A percentile compares a stretch with the other conserved stretches of the same genome.
Evolutionary conservation across 2,797 vertebrate genomes (phyloP).

Genomic region (Chlorospingus semifuscus): DNA sequence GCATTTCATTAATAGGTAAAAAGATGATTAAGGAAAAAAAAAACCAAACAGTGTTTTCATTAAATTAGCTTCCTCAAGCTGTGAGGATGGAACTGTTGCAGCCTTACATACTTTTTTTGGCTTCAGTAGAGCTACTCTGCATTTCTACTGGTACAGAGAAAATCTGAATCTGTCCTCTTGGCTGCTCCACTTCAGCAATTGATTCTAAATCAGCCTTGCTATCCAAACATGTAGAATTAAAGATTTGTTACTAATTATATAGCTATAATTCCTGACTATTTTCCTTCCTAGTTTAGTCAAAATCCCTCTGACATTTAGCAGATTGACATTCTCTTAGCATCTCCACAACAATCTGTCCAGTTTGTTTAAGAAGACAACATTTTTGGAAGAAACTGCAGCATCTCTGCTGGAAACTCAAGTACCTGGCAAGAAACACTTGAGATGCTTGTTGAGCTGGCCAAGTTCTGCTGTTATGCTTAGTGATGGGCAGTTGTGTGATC

Average conservation of each 20-base stretch:
- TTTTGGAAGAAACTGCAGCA: conserved; percentile 52
- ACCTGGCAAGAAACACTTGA: conserved; percentile 18
- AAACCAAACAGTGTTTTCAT: neutral
- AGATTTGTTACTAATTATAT: conserved; percentile 34
- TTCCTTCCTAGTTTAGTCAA: conserved; percentile 59
- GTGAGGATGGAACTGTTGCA: neutral
- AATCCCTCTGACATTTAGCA: conserved; percentile 59
- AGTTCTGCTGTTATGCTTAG: conserved; percentile 17
- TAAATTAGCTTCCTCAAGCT: neutral
- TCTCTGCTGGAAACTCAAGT: conserved; percentile 60
- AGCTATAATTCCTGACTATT: conserved; percentile 1
- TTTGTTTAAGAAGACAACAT: conserved; percentile 52
- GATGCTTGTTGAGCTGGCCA: conserved; percentile 38
- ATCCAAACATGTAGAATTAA: conserved; percentile 43
- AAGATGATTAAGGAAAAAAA: neutral
- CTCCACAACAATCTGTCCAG: conserved; percentile 50
- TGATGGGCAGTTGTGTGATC: neutral
- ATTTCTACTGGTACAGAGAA: neutral
- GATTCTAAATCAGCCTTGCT: conserved; percentile 26
- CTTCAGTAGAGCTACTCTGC: neutral
- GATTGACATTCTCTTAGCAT: conserved; percentile 57
- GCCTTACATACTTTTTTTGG: neutral
- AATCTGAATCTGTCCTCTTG: neutral
- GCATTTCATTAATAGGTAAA: neutral
- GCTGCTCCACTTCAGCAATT: neutral